These are phyloP conservation scores for Prochilodus magdalenae DNA, from an alignment of 2,113 vertebrate species.

Conservation along the genomic window DNA sequence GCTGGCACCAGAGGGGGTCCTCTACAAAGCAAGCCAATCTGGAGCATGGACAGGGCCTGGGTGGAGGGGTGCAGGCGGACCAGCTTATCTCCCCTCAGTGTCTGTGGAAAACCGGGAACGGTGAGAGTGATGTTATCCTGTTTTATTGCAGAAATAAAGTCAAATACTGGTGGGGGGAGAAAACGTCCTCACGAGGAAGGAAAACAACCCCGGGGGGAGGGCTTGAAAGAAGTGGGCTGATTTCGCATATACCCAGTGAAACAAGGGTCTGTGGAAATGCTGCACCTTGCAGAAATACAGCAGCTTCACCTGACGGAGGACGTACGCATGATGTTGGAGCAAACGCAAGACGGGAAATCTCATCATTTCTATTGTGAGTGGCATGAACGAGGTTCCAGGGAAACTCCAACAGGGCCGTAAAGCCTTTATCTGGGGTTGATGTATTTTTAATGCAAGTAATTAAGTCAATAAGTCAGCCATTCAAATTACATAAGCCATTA, in stretches of 20 bases:
- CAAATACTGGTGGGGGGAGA: slow-evolving; percentile 31
- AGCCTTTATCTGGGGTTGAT: too few species aligned
- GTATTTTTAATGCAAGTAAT: too few species aligned
- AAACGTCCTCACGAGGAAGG: slow-evolving; percentile 12
- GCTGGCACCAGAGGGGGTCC: slow-evolving; percentile 59
- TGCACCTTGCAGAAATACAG: background rate
- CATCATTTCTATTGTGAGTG: background rate
- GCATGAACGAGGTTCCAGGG: background rate
- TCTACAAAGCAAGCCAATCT: slow-evolving; percentile 65
- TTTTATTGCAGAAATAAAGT: slow-evolving; percentile 36
- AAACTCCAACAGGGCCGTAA: too few species aligned
- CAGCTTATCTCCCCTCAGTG: slow-evolving; percentile 49
- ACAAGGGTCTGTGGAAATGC: background rate
- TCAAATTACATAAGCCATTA: too few species aligned
- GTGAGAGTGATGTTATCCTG: slow-evolving; percentile 48
- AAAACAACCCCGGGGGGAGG: slow-evolving; percentile 18
- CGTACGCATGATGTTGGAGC: background rate
- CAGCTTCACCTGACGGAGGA: background rate
- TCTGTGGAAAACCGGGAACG: slow-evolving; percentile 34
- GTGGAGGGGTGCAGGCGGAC: slow-evolving; percentile 6
- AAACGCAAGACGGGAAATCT: background rate
- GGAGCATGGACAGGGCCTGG: slow-evolving; percentile 24
- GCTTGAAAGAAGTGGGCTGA: background rate
- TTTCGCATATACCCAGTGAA: background rate
- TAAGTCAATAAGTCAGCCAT: too few species aligned